These are phyloP conservation scores for Semnopithecus entellus DNA, from an alignment of 2,113 vertebrate genomes.

Conservation along the genomic window DNA sequence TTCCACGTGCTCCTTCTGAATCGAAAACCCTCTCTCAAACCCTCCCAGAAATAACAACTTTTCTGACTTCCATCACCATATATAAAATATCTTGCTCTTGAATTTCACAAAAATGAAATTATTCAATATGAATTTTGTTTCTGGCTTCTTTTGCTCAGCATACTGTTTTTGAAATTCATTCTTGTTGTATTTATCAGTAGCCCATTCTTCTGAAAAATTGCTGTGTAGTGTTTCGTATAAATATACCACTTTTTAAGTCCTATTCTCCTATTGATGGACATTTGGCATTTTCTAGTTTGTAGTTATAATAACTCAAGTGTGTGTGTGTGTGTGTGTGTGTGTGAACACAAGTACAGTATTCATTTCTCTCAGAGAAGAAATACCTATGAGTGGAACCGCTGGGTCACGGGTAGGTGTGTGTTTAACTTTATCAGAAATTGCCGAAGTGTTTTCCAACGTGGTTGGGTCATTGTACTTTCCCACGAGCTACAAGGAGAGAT, in stretches of 20 bases:
- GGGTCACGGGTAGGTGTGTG: background rate
- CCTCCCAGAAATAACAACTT: background rate
- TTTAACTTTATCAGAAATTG: constrained; percentile 70
- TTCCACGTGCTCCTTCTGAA: background rate
- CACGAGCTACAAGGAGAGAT: background rate
- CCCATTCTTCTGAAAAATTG: background rate
- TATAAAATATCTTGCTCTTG: background rate
- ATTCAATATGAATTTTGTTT: background rate
- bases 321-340: background rate
- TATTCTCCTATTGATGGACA: background rate
- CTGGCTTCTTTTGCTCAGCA: background rate
- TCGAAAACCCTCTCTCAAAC: background rate
- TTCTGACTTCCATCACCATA: background rate
- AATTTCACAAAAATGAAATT: background rate
- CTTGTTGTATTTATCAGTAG: background rate
- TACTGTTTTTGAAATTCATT: background rate
- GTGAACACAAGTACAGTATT: background rate
- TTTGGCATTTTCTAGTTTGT: background rate
- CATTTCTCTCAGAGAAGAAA: background rate
- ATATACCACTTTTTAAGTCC: background rate
- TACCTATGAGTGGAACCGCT: background rate
- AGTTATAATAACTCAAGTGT: background rate
- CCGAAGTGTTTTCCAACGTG: constrained; percentile 44
- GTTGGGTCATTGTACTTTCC: constrained; percentile 22
- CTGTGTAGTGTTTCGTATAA: background rate